Conservation (phyloP, 2,888 invertebrate species). For the Allolobophora icterica region DNA sequence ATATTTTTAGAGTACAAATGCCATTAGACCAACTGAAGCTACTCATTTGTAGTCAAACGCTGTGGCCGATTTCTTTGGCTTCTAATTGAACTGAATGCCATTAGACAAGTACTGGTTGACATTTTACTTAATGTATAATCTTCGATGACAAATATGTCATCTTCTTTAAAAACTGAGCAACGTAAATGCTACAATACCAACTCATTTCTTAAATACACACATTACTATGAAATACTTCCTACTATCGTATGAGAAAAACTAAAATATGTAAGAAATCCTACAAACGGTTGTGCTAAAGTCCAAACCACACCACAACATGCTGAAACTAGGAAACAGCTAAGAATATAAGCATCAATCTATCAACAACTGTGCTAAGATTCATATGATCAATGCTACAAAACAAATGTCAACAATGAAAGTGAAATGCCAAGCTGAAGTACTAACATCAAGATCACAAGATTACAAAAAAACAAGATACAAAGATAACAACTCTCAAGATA, state of each 20-base stretch:
- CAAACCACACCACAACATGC: not conserved
- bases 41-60: no score
- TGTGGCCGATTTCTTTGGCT: no score
- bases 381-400: not conserved
- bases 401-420: not conserved
- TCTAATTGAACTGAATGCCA: no score
- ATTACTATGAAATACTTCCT: not conserved
- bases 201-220: no score
- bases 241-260: not conserved
- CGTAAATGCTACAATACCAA: not conserved
- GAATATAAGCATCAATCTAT: not conserved
- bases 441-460: not conserved
- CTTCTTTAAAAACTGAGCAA: not conserved
- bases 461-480: not conserved
- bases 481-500: not conserved
- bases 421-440: not conserved
- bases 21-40: no score
- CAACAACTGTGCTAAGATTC: not conserved
- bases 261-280: not conserved
- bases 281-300: slow-evolving; percentile 1
- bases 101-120: no score
- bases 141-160: not conserved
- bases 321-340: not conserved
- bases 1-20: no score
- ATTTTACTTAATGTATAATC: not conserved